A percentile compares a stretch with the other conserved stretches of the same genome.
Evolutionary conservation across 2,113 vertebrate genomes (phyloP).

Genomic region (Pelobates fuscus): DNA sequence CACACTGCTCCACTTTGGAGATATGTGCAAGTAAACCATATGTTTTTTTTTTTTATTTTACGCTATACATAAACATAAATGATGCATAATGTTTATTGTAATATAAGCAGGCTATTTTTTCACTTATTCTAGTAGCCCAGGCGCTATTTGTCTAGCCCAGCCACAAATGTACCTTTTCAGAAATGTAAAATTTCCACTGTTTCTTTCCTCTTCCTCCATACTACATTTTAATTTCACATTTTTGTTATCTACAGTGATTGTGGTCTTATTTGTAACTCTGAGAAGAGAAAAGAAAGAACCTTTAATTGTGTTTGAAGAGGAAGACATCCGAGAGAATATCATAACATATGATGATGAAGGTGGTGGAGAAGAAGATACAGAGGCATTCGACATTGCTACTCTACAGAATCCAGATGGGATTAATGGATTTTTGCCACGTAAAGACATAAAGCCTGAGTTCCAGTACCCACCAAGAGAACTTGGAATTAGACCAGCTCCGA

Average conservation of each 20-base stretch:
- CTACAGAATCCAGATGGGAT: conserved; percentile 95
- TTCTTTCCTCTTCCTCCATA: not conserved
- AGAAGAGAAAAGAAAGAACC: conserved; percentile 96
- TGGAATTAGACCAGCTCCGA: conserved; percentile 80
- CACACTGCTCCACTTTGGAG: too few species aligned
- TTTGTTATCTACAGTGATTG: conserved; percentile 71
- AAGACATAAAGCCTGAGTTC: conserved; percentile 96
- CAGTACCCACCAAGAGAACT: conserved; percentile 82
- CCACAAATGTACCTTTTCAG: too few species aligned
- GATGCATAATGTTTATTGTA: too few species aligned
- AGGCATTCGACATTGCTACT: conserved; percentile 96
- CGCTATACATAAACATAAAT: too few species aligned
- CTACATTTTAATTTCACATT: not conserved
- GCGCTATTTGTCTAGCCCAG: too few species aligned
- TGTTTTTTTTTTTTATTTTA: too few species aligned
- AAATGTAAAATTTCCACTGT: too few species aligned
- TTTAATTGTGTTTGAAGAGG: conserved; percentile 93
- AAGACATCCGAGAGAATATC: conserved; percentile 96
- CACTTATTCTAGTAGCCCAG: too few species aligned
- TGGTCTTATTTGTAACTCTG: conserved; percentile 93
- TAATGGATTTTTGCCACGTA: conserved; percentile 93
- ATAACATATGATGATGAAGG: conserved; percentile 98
- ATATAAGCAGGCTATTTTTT: too few species aligned
- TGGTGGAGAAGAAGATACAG: conserved; percentile 94
- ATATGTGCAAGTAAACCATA: too few species aligned